phyloP scores from a whole-genome alignment of 2,113 vertebrate species.

The Meleagris gallopavo region DNA sequence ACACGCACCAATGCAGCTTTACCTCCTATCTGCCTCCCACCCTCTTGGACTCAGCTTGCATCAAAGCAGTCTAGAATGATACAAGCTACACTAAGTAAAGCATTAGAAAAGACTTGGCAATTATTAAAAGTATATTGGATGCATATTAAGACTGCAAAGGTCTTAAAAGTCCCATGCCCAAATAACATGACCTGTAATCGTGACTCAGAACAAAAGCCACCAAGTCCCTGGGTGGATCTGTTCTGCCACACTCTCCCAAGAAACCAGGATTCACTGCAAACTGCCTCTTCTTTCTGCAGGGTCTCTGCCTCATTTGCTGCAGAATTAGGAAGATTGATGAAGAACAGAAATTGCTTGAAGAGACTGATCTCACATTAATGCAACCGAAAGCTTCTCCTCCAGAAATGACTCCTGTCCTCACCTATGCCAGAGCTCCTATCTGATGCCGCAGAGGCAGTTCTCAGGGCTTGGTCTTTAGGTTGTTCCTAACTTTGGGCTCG shows the following conservation, averaged over 20 bases:
- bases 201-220: not conserved
- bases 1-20: constrained; percentile 12
- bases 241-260: not conserved
- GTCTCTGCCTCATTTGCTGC: constrained; percentile 49
- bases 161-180: not conserved
- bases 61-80: constrained; percentile 1
- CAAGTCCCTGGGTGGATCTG: not conserved
- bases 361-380: not conserved
- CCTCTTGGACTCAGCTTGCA: not conserved
- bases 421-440: not conserved
- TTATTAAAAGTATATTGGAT: not conserved
- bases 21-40: not conserved
- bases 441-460: not conserved
- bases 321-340: constrained; percentile 38
- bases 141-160: not conserved
- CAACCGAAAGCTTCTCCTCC: not conserved
- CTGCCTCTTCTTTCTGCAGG: constrained; percentile 3
- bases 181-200: not conserved
- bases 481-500: not conserved
- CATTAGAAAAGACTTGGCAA: not conserved
- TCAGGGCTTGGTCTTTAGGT: not conserved
- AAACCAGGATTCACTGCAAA: not conserved
- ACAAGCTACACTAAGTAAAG: not conserved
- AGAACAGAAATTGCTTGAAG: constrained; percentile 27
- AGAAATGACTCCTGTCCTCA: not conserved